Evolutionary conservation across 2,888 invertebrate species (phyloP).

Genomic region (Vannuccia rotundouncinata): DNA sequence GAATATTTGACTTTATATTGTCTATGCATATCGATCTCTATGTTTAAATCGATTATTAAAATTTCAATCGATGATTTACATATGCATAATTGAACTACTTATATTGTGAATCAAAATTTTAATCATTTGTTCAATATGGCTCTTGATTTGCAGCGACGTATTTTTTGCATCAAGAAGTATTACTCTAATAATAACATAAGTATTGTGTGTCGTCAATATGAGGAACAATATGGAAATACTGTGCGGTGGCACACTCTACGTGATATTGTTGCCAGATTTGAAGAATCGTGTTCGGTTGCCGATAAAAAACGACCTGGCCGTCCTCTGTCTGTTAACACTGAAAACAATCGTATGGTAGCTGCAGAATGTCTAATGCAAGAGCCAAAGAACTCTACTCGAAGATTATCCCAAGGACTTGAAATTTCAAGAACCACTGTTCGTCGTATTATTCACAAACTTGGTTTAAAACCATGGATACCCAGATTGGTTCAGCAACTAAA

Average conservation of each 20-base stretch:
- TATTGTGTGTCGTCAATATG: not conserved
- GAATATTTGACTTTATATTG: not conserved
- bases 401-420: not conserved
- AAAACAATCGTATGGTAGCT: slow-evolving; percentile 9
- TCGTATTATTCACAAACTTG: not conserved
- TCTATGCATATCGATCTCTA: not conserved
- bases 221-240: not conserved
- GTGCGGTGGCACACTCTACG: not conserved
- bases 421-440: not conserved
- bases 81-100: not conserved
- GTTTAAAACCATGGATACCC: slow-evolving; percentile 5
- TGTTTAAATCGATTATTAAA: not conserved
- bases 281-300: not conserved
- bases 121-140: not conserved
- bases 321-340: not conserved
- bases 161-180: not conserved
- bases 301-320: not conserved
- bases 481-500: slow-evolving; percentile 19
- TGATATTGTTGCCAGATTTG: not conserved
- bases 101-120: not conserved
- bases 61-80: not conserved
- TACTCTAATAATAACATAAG: not conserved
- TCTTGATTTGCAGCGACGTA: not conserved
- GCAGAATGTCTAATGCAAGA: slow-evolving; percentile 11
- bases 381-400: slow-evolving; percentile 7